These are phyloP conservation scores for Brachyistius frenatus DNA, from an alignment of 2,113 vertebrate species.

Conservation along the genomic window DNA sequence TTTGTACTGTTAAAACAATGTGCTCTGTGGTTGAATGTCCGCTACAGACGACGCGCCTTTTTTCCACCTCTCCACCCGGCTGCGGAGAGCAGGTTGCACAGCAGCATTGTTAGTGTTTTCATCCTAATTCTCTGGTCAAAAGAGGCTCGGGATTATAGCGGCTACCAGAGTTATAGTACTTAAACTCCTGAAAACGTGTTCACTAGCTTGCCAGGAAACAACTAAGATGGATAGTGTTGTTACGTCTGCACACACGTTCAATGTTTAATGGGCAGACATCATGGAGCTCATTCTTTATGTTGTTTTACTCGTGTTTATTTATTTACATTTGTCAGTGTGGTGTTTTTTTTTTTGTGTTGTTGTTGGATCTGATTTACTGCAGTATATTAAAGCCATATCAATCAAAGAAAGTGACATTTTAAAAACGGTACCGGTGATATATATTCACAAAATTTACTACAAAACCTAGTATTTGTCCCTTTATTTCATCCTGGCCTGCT, in stretches of 20 bases:
- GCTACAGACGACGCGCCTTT: slow-evolving; percentile 30
- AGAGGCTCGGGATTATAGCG: slow-evolving; percentile 19
- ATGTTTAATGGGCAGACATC: slow-evolving; percentile 5
- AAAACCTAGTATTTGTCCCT: slow-evolving; percentile 2
- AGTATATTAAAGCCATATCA: slow-evolving; percentile 62
- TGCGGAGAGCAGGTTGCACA: slow-evolving; percentile 36
- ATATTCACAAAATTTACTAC: slow-evolving; percentile 22
- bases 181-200: slow-evolving; percentile 24
- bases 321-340: not conserved
- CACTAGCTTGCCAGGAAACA: slow-evolving; percentile 52
- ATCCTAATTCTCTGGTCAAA: slow-evolving; percentile 18
- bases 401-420: slow-evolving; percentile 32
- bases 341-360: slow-evolving; percentile 12
- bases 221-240: slow-evolving; percentile 37
- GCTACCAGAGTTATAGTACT: slow-evolving; percentile 27
- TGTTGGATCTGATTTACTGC: not conserved
- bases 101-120: slow-evolving; percentile 35
- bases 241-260: slow-evolving; percentile 20
- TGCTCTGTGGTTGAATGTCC: slow-evolving; percentile 35
- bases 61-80: not conserved
- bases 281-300: slow-evolving; percentile 8
- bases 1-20: slow-evolving; percentile 58
- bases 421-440: slow-evolving; percentile 29
- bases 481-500: slow-evolving; percentile 6
- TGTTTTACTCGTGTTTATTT: slow-evolving; percentile 30